Evolutionary conservation across 2,113 vertebrate species (phyloP).

Genomic region (Butorides virescens): DNA sequence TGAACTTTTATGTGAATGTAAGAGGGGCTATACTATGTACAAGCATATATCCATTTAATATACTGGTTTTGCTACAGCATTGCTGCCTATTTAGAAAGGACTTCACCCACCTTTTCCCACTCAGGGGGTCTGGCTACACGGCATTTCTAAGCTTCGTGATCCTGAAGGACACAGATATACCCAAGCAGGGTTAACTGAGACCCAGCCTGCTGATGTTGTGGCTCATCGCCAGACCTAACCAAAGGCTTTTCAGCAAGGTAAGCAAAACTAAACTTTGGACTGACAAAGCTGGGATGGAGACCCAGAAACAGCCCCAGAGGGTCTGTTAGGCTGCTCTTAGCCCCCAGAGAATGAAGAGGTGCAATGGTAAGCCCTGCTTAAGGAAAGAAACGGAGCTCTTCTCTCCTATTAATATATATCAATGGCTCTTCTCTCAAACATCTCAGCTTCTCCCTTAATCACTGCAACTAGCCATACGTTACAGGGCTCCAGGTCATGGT

Average conservation of each 20-base stretch:
- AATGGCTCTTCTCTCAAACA: not conserved
- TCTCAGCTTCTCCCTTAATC: not conserved
- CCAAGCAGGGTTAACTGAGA: not conserved
- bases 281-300: not conserved
- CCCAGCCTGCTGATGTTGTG: no score
- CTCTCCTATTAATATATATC: not conserved
- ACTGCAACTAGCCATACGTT: not conserved
- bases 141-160: not conserved
- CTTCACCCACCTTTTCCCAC: not conserved
- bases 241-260: not conserved
- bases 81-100: not conserved
- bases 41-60: not conserved
- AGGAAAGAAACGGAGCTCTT: not conserved
- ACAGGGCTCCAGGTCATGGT: accelerated
- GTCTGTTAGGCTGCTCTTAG: not conserved
- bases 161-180: not conserved
- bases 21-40: not conserved
- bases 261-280: not conserved
- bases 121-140: not conserved
- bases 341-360: not conserved
- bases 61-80: not conserved
- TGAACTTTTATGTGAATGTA: not conserved
- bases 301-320: not conserved
- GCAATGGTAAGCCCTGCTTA: not conserved
- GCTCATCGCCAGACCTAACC: not conserved